Evolutionary conservation across 1,140 invertebrate species (phyloP).

Genomic region (Diprion similis): DNA sequence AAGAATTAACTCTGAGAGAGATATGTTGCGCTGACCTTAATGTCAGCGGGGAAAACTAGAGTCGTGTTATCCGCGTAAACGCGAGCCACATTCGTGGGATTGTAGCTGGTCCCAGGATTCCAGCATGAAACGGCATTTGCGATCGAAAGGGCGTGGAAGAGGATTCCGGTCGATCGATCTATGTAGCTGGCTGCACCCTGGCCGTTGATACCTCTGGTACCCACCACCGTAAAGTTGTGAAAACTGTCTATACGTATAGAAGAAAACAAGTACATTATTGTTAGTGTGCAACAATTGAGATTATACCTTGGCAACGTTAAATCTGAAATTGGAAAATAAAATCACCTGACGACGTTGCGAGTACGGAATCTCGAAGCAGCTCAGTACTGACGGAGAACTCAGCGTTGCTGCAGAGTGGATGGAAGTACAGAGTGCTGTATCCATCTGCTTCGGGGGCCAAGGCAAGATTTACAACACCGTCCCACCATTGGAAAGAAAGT

Average conservation of each 20-base stretch:
- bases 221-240: constrained; percentile 72
- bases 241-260: constrained; percentile 58
- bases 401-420: constrained; percentile 75
- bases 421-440: constrained; percentile 78
- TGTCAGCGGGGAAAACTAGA: constrained; percentile 79
- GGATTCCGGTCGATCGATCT: constrained; percentile 72
- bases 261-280: neutral
- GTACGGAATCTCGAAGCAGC: constrained; percentile 67
- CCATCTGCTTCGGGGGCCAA: constrained; percentile 69
- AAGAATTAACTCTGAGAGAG: neutral
- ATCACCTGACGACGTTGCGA: constrained; percentile 53
- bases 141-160: constrained; percentile 79
- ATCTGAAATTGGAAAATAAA: neutral
- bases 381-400: constrained; percentile 76
- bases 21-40: constrained; percentile 65
- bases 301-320: neutral
- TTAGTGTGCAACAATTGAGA: neutral
- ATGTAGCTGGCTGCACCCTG: constrained; percentile 80
- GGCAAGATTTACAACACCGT: constrained; percentile 77
- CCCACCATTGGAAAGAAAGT: constrained; percentile 76
- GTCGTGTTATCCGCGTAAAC: constrained; percentile 75
- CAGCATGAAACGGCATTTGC: constrained; percentile 81
- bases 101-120: constrained; percentile 72
- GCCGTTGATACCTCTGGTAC: constrained; percentile 72
- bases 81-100: constrained; percentile 70